phyloP scores from a whole-genome alignment of 2,113 vertebrate species.

The Scophthalmus maximus region DNA sequence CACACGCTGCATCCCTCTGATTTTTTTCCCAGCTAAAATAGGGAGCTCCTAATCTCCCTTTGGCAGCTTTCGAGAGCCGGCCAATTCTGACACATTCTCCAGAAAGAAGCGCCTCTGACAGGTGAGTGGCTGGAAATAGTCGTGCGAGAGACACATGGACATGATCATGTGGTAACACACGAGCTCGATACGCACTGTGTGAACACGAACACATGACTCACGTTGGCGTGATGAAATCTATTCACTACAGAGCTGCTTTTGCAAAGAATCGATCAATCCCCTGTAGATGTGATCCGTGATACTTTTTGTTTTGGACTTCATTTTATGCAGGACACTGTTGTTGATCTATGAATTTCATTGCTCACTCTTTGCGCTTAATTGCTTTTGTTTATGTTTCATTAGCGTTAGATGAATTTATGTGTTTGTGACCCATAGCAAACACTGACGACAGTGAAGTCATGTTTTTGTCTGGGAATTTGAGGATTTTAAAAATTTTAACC shows the following conservation, averaged over 20 bases:
- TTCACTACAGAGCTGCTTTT: neutral
- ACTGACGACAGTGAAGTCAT: neutral
- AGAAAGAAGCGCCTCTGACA: constrained; percentile 82
- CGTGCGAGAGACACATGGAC: constrained; percentile 53
- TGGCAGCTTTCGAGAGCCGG: constrained; percentile 76
- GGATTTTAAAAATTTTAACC: neutral
- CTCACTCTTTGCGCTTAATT: neutral
- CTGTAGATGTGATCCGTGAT: neutral
- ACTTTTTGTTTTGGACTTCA: neutral
- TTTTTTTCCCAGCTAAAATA: constrained; percentile 85
- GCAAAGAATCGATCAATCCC: neutral
- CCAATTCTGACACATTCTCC: constrained; percentile 83
- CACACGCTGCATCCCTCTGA: constrained; percentile 67
- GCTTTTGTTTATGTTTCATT: neutral
- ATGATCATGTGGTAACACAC: constrained; percentile 21
- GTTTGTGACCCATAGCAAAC: neutral
- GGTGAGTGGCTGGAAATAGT: constrained; percentile 83
- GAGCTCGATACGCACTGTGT: neutral
- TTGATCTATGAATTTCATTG: neutral
- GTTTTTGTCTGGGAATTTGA: neutral
- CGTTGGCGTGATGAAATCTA: constrained; percentile 17
- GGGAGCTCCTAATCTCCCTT: constrained; percentile 81
- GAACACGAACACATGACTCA: neutral
- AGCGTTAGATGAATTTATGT: too few relatives aligned
- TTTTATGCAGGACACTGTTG: neutral